A percentile compares a stretch with the other conserved stretches of the same genome.
Conservation (phyloP, 2,797 vertebrate genomes). For the Peromyscus eremicus region DNA sequence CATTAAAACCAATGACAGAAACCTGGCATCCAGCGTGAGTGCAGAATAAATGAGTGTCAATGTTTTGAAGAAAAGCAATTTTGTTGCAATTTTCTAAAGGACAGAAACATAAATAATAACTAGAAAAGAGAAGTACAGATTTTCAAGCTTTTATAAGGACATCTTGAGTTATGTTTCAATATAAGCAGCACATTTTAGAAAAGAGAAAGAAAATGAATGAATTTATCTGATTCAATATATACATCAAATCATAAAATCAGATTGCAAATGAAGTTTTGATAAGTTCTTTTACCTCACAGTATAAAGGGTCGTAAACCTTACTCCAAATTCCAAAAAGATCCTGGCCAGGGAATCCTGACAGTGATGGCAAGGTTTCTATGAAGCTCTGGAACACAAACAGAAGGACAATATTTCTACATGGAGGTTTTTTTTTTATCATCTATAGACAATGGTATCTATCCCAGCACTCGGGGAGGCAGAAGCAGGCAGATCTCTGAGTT, state of each 20-base stretch:
- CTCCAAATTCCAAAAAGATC: conserved; percentile 91
- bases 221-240: conserved; percentile 50
- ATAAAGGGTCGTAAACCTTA: conserved; percentile 91
- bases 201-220: not conserved
- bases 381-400: conserved; percentile 89
- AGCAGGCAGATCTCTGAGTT: not conserved
- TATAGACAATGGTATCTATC: not conserved
- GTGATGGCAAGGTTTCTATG: conserved; percentile 88
- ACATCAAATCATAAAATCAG: conserved; percentile 51
- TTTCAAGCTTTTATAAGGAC: conserved; percentile 30
- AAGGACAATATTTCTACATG: not conserved
- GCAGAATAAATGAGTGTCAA: conserved; percentile 23
- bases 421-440: not conserved
- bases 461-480: not conserved
- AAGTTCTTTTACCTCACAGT: conserved; percentile 91
- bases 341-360: conserved; percentile 89
- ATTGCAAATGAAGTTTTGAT: accelerated
- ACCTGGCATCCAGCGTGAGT: conserved; percentile 17
- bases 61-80: conserved; percentile 48
- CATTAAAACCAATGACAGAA: conserved; percentile 57
- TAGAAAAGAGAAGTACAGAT: conserved; percentile 49
- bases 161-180: conserved; percentile 23
- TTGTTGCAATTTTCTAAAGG: conserved; percentile 4
- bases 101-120: not conserved
- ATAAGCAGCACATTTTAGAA: not conserved